These are phyloP conservation scores for Caenorhabditis sp. DNA, from an alignment of 2,888 invertebrate species.

Conservation along the genomic window DNA sequence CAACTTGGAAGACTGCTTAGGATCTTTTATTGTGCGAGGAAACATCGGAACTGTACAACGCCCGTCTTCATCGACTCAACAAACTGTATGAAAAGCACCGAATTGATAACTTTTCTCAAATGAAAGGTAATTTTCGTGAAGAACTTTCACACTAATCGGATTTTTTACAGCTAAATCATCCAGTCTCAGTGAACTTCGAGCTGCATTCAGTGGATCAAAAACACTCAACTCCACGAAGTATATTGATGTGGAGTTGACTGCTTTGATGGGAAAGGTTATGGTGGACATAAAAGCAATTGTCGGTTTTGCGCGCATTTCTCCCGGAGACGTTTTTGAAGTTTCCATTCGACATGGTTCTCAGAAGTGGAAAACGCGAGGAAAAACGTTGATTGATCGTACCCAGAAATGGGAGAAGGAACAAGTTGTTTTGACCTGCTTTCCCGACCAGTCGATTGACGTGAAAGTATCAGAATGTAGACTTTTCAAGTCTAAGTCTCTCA, in stretches of 20 bases:
- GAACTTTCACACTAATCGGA: background rate
- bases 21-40: slow-evolving; percentile 62
- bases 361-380: slow-evolving; percentile 82
- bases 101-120: slow-evolving; percentile 51
- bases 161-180: slow-evolving; percentile 63
- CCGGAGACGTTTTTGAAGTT: slow-evolving; percentile 83
- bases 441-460: slow-evolving; percentile 81
- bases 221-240: slow-evolving; percentile 28
- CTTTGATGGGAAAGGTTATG: slow-evolving; percentile 74
- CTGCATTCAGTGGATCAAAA: slow-evolving; percentile 56
- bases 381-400: slow-evolving; percentile 80
- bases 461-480: slow-evolving; percentile 78
- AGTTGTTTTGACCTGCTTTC: slow-evolving; percentile 80
- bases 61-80: slow-evolving; percentile 58
- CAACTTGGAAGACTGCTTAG: slow-evolving; percentile 22
- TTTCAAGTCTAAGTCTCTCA: slow-evolving; percentile 73
- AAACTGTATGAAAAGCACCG: slow-evolving; percentile 62
- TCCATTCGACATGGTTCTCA: slow-evolving; percentile 82
- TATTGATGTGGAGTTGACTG: slow-evolving; percentile 70
- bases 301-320: slow-evolving; percentile 83
- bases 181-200: slow-evolving; percentile 65
- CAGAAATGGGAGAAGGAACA: slow-evolving; percentile 82
- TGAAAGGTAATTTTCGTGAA: slow-evolving; percentile 57
- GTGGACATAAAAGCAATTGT: slow-evolving; percentile 81
- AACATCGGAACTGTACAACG: slow-evolving; percentile 59